Percentiles rank a stretch among this genome's conserved stretches.
phyloP scores from a whole-genome alignment of 2,888 invertebrate genomes.

The Papilio demoleus region DNA sequence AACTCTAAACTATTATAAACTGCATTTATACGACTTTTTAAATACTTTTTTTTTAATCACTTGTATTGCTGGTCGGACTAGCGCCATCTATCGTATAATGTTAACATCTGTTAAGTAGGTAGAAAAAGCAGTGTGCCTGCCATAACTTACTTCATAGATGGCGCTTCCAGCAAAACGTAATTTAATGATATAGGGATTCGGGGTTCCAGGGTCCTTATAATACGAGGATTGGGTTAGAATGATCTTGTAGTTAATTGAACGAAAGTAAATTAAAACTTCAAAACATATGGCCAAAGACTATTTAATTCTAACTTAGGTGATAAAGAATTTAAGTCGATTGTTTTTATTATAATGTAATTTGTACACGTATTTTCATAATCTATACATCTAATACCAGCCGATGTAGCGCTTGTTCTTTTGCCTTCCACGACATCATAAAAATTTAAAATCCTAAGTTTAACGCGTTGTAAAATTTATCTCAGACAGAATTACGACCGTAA shows the following conservation, averaged over 20 bases:
- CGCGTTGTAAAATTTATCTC: conserved; percentile 9
- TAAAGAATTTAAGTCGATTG: no score
- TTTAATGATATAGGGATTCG: not conserved
- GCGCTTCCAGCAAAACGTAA: not conserved
- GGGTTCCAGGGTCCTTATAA: no score
- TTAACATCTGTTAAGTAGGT: not conserved
- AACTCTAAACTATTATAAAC: no score
- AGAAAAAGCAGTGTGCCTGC: not conserved
- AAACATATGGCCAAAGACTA: no score
- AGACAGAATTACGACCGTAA: not conserved
- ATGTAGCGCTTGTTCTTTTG: no score
- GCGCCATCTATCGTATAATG: not conserved
- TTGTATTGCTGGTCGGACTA: not conserved
- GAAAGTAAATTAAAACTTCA: no score
- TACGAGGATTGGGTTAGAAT: not conserved
- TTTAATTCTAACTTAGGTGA: no score
- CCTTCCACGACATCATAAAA: not conserved
- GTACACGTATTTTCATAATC: no score
- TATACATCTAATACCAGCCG: no score
- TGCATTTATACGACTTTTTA: no score
- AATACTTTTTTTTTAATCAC: not conserved
- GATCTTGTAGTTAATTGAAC: not conserved
- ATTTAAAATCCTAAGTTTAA: conserved; percentile 6
- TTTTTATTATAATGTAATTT: no score
- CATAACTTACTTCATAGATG: conserved; percentile 5